Evolutionary conservation across 1,140 invertebrate genomes (phyloP), one percentile per base, ranked within the genome.

Genomic region (Arion vulgaris): DNA sequence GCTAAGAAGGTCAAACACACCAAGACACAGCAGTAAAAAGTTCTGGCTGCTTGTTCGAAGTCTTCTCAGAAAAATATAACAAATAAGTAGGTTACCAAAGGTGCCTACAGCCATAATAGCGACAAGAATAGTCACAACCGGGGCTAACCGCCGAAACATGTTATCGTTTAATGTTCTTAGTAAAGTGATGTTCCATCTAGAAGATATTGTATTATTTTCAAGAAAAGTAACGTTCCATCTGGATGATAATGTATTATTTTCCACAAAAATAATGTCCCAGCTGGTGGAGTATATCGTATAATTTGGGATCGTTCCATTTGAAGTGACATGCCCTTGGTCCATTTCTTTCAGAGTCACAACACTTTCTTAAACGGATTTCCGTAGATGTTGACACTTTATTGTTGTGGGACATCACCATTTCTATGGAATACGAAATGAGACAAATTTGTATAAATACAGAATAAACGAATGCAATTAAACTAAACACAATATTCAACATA

Each of bases 1-100:
- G 71, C 82, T 85, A 26, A 82, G 45, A 5, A 86, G 45, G 76
- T 88, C 87, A 45, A 88, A 53, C 9, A 81, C 53, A 0, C 85
- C 87, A 4, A 88, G 38, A 68, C 82, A 83, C 26, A 88, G 75
- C 32, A 88, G 79, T 36, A 86, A 85, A 66, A 81, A 84, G 49
- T 82, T 84, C 57, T 80, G 78, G 38, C 79, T 83, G n/a, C 83
- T 83, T 34, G 49, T 19, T 4, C 76, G 74, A 13, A 85, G 39
- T 32, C 68, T 71, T 15, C 17, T 71, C 23, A 68, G 69, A 66
- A 83, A 86, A 1, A 88, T 77, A 71, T 84, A 87, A 51, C 85
- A 83, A 9, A 87, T 83, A 41, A 85, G 80, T 19, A 38, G 62
- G 69, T 86, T 88, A n/a, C 87, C 87, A 62, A 84, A 39, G 9